Percentiles rank a stretch among this genome's conserved stretches.
phyloP scores from a whole-genome alignment of 2,113 vertebrate genomes.

The Daboia siamensis region DNA sequence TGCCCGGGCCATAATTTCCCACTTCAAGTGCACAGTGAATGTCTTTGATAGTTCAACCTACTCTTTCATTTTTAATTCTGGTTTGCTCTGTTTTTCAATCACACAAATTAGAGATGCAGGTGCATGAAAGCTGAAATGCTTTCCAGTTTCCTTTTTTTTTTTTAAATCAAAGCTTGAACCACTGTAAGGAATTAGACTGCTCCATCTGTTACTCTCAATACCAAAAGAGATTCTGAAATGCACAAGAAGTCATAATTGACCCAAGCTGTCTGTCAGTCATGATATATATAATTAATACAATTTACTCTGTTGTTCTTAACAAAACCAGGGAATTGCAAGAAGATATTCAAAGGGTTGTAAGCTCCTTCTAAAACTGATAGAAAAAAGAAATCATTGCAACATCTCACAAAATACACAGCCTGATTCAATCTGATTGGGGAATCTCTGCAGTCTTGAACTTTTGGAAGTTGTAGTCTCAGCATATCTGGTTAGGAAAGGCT shows the following conservation, averaged over 20 bases:
- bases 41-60: slow-evolving; percentile 45
- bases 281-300: slow-evolving; percentile 29
- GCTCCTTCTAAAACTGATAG: slow-evolving; percentile 14
- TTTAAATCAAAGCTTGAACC: slow-evolving; percentile 51
- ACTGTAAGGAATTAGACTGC: slow-evolving; percentile 46
- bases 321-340: neutral
- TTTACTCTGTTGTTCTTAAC: neutral
- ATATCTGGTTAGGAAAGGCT: neutral
- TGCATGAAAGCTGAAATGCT: slow-evolving; percentile 61
- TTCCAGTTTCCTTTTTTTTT: slow-evolving; percentile 61
- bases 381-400: neutral
- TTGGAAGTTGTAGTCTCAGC: neutral
- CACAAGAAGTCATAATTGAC: slow-evolving; percentile 41
- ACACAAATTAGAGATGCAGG: slow-evolving; percentile 66
- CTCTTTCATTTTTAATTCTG: slow-evolving; percentile 45
- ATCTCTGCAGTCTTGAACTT: neutral
- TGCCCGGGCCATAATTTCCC: slow-evolving; percentile 16
- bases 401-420: neutral
- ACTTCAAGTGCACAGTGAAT: slow-evolving; percentile 22
- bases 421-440: neutral
- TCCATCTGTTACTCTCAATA: slow-evolving; percentile 53
- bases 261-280: slow-evolving; percentile 32
- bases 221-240: slow-evolving; percentile 44
- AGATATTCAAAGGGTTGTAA: neutral
- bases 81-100: slow-evolving; percentile 48